These are phyloP conservation scores for Carcharodon carcharias DNA, from an alignment of 2,797 vertebrate species.

Conservation along the genomic window DNA sequence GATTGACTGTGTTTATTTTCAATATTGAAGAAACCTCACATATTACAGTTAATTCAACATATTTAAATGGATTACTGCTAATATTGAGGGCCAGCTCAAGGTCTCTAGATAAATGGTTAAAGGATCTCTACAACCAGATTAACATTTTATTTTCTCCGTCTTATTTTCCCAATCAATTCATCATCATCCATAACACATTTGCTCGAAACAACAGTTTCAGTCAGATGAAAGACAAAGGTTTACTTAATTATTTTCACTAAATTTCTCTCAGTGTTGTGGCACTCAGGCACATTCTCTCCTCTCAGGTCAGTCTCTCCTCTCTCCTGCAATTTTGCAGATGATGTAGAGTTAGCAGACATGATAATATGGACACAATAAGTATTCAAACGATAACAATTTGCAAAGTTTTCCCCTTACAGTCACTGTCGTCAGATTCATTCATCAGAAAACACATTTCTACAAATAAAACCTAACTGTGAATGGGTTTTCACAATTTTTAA, in stretches of 20 bases:
- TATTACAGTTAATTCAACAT: slow-evolving; percentile 26
- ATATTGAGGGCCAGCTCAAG: slow-evolving; percentile 6
- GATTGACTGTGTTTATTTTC: slow-evolving; percentile 33
- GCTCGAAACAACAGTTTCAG: neutral
- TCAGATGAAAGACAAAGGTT: neutral
- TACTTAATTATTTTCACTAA: neutral
- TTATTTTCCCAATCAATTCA: neutral
- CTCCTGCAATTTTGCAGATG: neutral
- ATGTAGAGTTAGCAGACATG: neutral
- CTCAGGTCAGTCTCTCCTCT: neutral
- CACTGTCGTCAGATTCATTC: neutral
- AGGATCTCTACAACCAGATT: neutral
- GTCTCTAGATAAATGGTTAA: slow-evolving; percentile 8
- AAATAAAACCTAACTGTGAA: neutral
- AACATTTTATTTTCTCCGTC: neutral
- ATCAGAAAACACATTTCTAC: neutral
- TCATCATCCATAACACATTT: neutral
- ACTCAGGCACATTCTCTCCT: neutral
- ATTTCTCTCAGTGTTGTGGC: neutral
- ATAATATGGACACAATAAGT: neutral
- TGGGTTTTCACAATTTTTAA: neutral
- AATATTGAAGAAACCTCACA: slow-evolving; percentile 28
- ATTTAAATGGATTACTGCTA: slow-evolving; percentile 21
- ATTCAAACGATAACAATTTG: neutral
- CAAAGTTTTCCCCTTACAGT: neutral